Conservation (phyloP, 2,797 vertebrate species). For the Graptemys geographica region DNA sequence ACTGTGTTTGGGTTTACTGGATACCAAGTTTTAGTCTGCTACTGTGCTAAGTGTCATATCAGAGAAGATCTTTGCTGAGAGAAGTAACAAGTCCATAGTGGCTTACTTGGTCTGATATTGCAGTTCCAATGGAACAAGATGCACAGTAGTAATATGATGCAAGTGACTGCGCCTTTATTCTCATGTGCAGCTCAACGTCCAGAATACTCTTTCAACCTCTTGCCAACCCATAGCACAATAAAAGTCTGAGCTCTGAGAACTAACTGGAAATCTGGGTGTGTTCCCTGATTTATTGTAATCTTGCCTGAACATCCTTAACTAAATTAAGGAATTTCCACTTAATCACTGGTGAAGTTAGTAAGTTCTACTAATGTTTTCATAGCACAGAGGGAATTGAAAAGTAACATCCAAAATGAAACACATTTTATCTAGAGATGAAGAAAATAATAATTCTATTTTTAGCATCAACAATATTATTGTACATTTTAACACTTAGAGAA, state of each 20-base stretch:
- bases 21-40: neutral
- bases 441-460: neutral
- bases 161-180: neutral
- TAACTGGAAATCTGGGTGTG: neutral
- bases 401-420: neutral
- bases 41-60: neutral
- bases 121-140: neutral
- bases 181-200: neutral
- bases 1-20: neutral
- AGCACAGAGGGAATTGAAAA: conserved; percentile 18
- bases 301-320: neutral
- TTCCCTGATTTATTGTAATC: neutral
- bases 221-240: neutral
- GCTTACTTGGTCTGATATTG: neutral
- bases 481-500: conserved; percentile 9
- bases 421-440: neutral
- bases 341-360: conserved; percentile 4
- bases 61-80: neutral
- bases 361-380: conserved; percentile 4
- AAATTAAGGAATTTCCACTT: neutral
- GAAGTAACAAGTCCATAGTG: neutral
- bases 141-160: neutral
- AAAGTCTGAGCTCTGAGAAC: neutral
- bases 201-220: neutral
- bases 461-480: conserved; percentile 13